A percentile compares a stretch with the other conserved stretches of the same genome.
phyloP scores from a whole-genome alignment of 1,140 invertebrate genomes.

The Dinothrombium tinctorium region DNA sequence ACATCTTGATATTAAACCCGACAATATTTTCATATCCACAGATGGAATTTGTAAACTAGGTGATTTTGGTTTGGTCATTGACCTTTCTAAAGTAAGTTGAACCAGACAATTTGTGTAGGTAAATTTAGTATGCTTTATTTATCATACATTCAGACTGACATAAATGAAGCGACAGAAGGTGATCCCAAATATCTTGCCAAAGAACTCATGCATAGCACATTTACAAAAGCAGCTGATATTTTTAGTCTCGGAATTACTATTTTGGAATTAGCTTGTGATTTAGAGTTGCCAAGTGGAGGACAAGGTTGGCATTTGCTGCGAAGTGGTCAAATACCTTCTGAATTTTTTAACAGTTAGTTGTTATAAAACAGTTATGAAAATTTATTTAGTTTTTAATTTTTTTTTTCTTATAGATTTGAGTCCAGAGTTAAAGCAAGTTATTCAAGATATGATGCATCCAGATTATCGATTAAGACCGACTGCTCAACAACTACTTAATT shows the following conservation, averaged over 20 bases:
- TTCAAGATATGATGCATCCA: constrained; percentile 31
- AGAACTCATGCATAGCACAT: constrained; percentile 38
- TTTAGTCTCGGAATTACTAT: constrained; percentile 44
- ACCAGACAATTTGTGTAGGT: not conserved
- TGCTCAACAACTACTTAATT: constrained; percentile 25
- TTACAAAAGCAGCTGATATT: constrained; percentile 30
- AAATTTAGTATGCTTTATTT: constrained; percentile 5
- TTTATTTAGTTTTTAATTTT: constrained; percentile 6
- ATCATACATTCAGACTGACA: constrained; percentile 22
- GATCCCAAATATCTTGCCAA: constrained; percentile 48
- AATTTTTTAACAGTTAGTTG: constrained; percentile 22
- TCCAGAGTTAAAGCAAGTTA: constrained; percentile 28
- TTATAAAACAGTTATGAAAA: not conserved
- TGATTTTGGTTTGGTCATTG: constrained; percentile 46
- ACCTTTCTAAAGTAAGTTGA: constrained; percentile 30
- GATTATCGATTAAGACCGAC: constrained; percentile 27
- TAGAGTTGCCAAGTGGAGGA: constrained; percentile 40
- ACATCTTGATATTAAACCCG: constrained; percentile 50
- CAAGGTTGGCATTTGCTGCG: constrained; percentile 40
- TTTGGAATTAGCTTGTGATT: constrained; percentile 40
- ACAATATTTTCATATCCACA: constrained; percentile 40
- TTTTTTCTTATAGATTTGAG: constrained; percentile 25
- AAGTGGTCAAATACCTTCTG: constrained; percentile 24
- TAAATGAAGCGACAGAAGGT: constrained; percentile 35
- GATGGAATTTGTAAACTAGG: constrained; percentile 35